Percentiles rank a stretch among this genome's conserved stretches.
These are phyloP conservation scores for Melanotaenia pygmaea DNA, from an alignment of 2,797 vertebrate species.

Conservation along the genomic window DNA sequence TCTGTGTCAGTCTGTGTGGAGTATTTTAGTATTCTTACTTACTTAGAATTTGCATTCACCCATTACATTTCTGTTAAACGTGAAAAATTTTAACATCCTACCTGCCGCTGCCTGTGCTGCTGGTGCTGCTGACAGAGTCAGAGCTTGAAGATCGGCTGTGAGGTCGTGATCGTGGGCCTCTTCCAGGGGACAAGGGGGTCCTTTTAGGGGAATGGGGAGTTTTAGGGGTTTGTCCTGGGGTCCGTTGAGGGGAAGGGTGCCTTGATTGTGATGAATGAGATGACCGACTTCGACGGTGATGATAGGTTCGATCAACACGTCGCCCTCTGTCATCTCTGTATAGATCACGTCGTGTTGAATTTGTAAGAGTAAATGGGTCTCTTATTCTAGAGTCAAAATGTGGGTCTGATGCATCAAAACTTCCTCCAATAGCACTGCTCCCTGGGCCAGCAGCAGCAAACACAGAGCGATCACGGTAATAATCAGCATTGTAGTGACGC, in stretches of 20 bases:
- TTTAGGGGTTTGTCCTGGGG: conserved; percentile 91
- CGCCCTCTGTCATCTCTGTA: conserved; percentile 97
- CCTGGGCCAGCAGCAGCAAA: conserved; percentile 80
- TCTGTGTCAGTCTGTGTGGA: not conserved
- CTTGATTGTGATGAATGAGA: conserved; percentile 98
- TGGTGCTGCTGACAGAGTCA: conserved; percentile 98
- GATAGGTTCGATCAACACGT: conserved; percentile 93
- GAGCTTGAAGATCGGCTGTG: conserved; percentile 95
- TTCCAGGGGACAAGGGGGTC: conserved; percentile 79
- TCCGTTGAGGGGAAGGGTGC: conserved; percentile 96
- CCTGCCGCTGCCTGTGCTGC: conserved; percentile 98
- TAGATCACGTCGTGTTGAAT: conserved; percentile 93
- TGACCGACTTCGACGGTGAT: conserved; percentile 95
- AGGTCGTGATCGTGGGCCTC: conserved; percentile 88
- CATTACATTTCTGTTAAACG: not conserved
- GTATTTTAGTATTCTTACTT: not conserved
- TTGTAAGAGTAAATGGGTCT: conserved; percentile 92
- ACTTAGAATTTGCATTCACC: not conserved
- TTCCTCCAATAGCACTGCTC: conserved; percentile 78
- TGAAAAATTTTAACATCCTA: conserved; percentile 62
- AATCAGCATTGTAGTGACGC: conserved; percentile 98
- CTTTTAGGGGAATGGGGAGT: conserved; percentile 93
- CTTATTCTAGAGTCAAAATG: conserved; percentile 96
- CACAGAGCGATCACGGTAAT: conserved; percentile 92
- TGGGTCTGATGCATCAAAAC: conserved; percentile 93